Base-by-base conservation (phyloP, 37 sponge, comb jelly and placozoan genomes). In the Ianthella basta region DNA sequence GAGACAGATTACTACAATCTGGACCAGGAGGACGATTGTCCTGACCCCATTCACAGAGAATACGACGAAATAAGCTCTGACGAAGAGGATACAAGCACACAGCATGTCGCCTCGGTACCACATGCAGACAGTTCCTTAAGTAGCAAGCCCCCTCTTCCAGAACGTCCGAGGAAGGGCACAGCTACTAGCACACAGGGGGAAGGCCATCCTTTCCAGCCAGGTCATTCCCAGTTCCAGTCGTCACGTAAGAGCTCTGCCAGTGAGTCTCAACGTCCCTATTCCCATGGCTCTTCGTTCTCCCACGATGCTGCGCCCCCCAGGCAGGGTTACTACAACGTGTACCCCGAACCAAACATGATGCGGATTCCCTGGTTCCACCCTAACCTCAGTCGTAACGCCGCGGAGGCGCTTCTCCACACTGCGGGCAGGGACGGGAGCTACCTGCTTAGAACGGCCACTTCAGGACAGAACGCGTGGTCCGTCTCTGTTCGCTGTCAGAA, bases 401-500 rank as follows among this genome's bases (percentile, higher is more conserved):
- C 78, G 14, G 78, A 75, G 39, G 78, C 78, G 50, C 37, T 75
- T 39, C 78, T 75, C 25, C 25, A 36, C n/a, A 75, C 78, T 1
- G 37, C 24, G 1, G 78, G 78, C 1, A 1, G 25, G 15, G 78
- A 75, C 40, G 78, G 78, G 25, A 75, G 78, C 25, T 75, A 75
- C 53, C 78, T 75, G 3, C 15, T 75, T 50, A 13, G 78, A 25
- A 36, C 37, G 1, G 44, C 78, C 25, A n/a, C 78, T 30, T n/a
- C 37, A 2, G 78, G 53, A 16, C 23, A 41, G 44, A 75, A 75
- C 53, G 29, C 64, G 27, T 75, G 78, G 78, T 75, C 78, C 25
- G 61, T 63, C 4, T 63, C 65, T 55, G 65, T 81, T 24, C 27
- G 92, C 25, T 87, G 93, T 33, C 87, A 89, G 55, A 86, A 91